phyloP scores from a whole-genome alignment of 1,140 invertebrate species.

The Drosophila serrata region DNA sequence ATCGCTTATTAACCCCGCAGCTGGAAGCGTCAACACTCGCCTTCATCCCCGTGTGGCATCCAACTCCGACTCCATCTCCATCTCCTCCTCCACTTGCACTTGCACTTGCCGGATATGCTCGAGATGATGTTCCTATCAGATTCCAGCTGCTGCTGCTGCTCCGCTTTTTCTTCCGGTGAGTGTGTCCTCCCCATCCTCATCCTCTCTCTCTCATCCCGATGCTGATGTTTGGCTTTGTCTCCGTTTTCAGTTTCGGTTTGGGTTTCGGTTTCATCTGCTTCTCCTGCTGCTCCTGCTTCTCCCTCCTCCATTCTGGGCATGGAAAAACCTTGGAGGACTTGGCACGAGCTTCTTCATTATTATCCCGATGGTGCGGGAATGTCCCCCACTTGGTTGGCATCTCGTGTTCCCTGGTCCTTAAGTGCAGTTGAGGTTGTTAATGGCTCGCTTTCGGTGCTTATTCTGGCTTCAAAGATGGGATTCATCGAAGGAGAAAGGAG shows the following conservation, averaged over 20 bases:
- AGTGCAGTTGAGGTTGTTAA: slow-evolving; percentile 50
- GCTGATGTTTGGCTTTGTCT: slow-evolving; percentile 38
- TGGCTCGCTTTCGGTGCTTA: slow-evolving; percentile 35
- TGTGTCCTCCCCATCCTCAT: neutral
- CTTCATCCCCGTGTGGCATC: slow-evolving; percentile 1
- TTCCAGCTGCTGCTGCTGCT: slow-evolving; percentile 60
- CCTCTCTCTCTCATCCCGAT: neutral
- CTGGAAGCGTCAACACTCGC: slow-evolving; percentile 61
- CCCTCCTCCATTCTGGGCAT: neutral
- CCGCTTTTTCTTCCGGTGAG: slow-evolving; percentile 73
- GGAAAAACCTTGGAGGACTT: slow-evolving; percentile 12
- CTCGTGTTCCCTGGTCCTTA: slow-evolving; percentile 34
- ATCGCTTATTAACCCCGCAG: slow-evolving; percentile 77
- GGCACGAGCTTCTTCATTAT: slow-evolving; percentile 46
- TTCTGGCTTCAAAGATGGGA: slow-evolving; percentile 3
- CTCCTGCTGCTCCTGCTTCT: neutral
- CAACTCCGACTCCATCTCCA: neutral
- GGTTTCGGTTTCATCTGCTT: slow-evolving; percentile 24
- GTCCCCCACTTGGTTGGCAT: slow-evolving; percentile 30
- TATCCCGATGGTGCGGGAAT: neutral
- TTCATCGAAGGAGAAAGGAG: slow-evolving; percentile 21
- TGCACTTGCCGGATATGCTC: slow-evolving; percentile 73
- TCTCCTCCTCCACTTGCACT: slow-evolving; percentile 30
- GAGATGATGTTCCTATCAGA: slow-evolving; percentile 79
- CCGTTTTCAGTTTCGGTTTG: slow-evolving; percentile 22